A percentile compares a stretch with the other conserved stretches of the same genome.
These are phyloP conservation scores for Rhynchonycteris naso DNA, from an alignment of 2,797 vertebrate genomes.

Conservation along the genomic window DNA sequence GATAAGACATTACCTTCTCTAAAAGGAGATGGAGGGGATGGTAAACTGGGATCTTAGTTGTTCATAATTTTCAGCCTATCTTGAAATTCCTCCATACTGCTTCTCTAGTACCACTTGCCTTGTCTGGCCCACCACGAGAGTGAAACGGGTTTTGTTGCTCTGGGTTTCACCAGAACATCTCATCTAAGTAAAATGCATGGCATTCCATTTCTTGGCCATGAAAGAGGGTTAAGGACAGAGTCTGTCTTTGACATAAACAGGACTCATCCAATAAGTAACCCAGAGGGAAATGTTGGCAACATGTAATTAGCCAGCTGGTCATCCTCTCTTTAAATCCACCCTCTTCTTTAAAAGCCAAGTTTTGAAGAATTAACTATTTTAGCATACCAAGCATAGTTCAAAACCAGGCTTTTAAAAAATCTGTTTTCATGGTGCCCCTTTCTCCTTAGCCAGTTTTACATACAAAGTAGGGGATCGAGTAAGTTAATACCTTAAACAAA, in stretches of 20 bases:
- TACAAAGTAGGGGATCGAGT: slow-evolving; percentile 65
- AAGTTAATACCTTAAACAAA: slow-evolving; percentile 57
- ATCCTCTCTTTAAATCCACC: slow-evolving; percentile 73
- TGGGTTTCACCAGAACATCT: slow-evolving; percentile 33
- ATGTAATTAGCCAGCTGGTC: slow-evolving; percentile 76
- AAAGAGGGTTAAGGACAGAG: slow-evolving; percentile 55
- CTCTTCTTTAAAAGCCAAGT: slow-evolving; percentile 68
- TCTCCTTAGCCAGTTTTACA: slow-evolving; percentile 45
- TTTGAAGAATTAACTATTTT: slow-evolving; percentile 75
- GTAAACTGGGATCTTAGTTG: not conserved
- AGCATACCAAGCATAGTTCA: slow-evolving; percentile 67
- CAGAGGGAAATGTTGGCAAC: slow-evolving; percentile 63
- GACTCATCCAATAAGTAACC: slow-evolving; percentile 51
- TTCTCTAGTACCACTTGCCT: not conserved
- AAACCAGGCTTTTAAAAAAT: slow-evolving; percentile 63
- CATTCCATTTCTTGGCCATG: slow-evolving; percentile 52
- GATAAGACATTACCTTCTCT: not conserved
- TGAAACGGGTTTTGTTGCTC: not conserved
- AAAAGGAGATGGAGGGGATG: not conserved
- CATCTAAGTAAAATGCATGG: slow-evolving; percentile 32
- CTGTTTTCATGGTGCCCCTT: slow-evolving; percentile 51
- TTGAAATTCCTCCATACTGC: not conserved
- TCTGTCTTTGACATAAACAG: slow-evolving; percentile 74
- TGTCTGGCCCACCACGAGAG: not conserved
- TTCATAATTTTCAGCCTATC: not conserved